phyloP scores from a whole-genome alignment of 1,140 invertebrate genomes.

The Matsumurasca onukii region DNA sequence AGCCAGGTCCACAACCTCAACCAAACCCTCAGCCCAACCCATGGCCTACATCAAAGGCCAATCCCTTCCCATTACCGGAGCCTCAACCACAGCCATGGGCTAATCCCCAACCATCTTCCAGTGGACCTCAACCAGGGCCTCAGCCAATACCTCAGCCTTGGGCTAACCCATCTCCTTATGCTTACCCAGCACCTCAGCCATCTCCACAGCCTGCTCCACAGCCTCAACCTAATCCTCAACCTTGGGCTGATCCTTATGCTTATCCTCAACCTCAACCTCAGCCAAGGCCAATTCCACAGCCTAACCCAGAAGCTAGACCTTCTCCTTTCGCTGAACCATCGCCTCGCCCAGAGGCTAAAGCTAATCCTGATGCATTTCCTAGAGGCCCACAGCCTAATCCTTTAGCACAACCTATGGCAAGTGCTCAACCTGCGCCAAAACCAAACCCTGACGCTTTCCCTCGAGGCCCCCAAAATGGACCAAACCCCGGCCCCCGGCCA shows the following conservation, averaged over 20 bases:
- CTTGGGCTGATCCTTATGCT: not conserved
- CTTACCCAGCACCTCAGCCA: not conserved
- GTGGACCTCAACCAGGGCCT: not conserved
- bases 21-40: not conserved
- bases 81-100: not conserved
- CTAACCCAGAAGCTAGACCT: not conserved
- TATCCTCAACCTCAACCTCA: slow-evolving; percentile 6
- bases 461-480: not conserved
- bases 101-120: not conserved
- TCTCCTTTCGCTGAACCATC: not conserved
- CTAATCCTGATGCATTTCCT: not conserved
- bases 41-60: not conserved
- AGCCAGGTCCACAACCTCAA: not conserved
- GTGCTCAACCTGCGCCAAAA: not conserved
- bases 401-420: not conserved
- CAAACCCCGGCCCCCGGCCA: not conserved
- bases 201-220: not conserved
- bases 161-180: not conserved
- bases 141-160: not conserved
- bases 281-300: not conserved
- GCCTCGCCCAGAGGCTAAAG: not conserved
- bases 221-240: not conserved
- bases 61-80: not conserved
- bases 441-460: not conserved
- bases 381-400: not conserved